These are phyloP conservation scores for Gallinago media DNA, from an alignment of 2,113 vertebrate species.

Conservation along the genomic window DNA sequence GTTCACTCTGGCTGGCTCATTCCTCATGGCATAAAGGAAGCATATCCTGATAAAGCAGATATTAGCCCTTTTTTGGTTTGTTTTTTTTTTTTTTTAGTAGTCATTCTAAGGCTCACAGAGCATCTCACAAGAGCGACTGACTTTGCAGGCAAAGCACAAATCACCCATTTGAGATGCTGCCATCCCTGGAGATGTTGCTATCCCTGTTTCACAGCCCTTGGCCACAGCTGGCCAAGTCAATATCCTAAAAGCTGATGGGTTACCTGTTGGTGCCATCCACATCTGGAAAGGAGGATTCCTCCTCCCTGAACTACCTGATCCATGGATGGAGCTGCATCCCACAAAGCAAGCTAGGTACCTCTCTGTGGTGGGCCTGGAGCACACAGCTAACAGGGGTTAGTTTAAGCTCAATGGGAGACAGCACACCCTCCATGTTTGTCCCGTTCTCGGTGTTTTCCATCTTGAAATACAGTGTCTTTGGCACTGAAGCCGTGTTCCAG, in stretches of 20 bases:
- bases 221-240: not conserved
- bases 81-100: not conserved
- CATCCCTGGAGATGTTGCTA: not conserved
- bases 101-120: not conserved
- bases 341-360: not conserved
- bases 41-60: not conserved
- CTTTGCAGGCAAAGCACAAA: not conserved
- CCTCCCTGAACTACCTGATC: not conserved
- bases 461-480: not conserved
- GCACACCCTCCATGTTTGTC: not conserved
- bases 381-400: not conserved
- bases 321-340: not conserved
- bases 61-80: not conserved
- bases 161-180: not conserved
- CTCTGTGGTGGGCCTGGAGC: not conserved
- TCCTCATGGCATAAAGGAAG: not conserved
- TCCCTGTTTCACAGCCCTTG: not conserved
- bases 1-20: not conserved
- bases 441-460: not conserved
- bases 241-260: not conserved
- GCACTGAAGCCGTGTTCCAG: not conserved
- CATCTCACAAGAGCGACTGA: not conserved
- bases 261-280: not conserved
- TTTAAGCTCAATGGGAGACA: not conserved
- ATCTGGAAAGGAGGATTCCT: not conserved